Base-by-base conservation (phyloP, 1,140 invertebrate species). In the Dermatophagoides farinae region DNA sequence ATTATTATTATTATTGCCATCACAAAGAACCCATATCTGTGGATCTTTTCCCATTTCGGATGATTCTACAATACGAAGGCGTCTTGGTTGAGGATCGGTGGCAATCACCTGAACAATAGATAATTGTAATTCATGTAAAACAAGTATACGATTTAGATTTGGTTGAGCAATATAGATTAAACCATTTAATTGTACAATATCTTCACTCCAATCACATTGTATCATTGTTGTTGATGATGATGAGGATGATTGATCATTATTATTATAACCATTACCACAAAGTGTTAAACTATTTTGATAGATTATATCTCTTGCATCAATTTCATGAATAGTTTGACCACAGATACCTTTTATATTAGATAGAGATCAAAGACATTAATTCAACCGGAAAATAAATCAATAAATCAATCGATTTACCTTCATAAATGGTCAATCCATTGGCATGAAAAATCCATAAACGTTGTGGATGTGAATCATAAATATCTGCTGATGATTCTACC, bases 391-490 rank as follows among this genome's bases (percentile, higher is more conserved):
- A 44, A n/a, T 43, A n/a, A n/a, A 40, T 23, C 47, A 60, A n/a
- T 11, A 60, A 44, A 18, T 37, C n/a, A n/a, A n/a, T n/a, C n/a
- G 46, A 62, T 25, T 55, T 49, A 23, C 40, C 60, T 18, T 39
- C 37, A 25, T 58, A 63, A 38, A 64, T 53, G 16, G 47, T 54
- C 6, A 64, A 44, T 14, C 63, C 63, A 38, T 47, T 62, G 9
- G 38, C 37, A 38, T 64, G 63, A 41, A 64, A 64, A n/a, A 64
- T 46, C 63, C 63, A 64, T 5, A 89, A 71, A 58, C 84, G 75
- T 22, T 89, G 70, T 69, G 87, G 87, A 44, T 88, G 84, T 66
- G 86, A 86, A 65, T 88, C 86, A 31, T 2, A 31, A 31, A 31
- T 31, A 47, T 78, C 77, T 44, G 76, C 70, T 64, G 74, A 69